phyloP scores from a whole-genome alignment of 2,113 vertebrate species.

The Aldabrachelys gigantea region DNA sequence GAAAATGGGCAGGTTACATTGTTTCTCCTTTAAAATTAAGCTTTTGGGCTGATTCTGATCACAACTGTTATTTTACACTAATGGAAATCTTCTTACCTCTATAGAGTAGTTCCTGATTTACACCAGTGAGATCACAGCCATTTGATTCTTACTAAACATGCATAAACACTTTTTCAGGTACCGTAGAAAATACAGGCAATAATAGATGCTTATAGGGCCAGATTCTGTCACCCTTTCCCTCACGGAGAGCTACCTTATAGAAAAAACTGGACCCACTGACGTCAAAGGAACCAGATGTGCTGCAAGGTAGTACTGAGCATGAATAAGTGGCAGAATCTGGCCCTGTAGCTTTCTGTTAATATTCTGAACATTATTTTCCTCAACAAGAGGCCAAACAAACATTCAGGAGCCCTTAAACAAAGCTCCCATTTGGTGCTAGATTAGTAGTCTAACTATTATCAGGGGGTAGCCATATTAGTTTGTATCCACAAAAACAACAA shows the following conservation, averaged over 20 bases:
- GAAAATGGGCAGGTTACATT: neutral
- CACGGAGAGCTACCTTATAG: neutral
- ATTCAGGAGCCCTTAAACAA: neutral
- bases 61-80: neutral
- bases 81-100: neutral
- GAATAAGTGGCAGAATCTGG: neutral
- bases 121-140: neutral
- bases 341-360: neutral
- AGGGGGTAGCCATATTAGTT: no score
- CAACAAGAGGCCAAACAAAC: neutral
- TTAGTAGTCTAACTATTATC: neutral
- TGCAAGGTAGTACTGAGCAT: neutral
- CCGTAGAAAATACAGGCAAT: neutral
- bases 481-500: no score
- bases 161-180: neutral
- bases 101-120: neutral
- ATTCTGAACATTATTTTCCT: neutral
- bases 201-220: neutral
- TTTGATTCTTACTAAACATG: neutral
- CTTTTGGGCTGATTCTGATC: neutral
- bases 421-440: neutral
- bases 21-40: neutral
- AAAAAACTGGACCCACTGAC: neutral
- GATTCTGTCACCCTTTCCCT: neutral
- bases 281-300: neutral